These are phyloP conservation scores for Pituophis catenifer DNA, from an alignment of 2,113 vertebrate genomes.

Conservation along the genomic window DNA sequence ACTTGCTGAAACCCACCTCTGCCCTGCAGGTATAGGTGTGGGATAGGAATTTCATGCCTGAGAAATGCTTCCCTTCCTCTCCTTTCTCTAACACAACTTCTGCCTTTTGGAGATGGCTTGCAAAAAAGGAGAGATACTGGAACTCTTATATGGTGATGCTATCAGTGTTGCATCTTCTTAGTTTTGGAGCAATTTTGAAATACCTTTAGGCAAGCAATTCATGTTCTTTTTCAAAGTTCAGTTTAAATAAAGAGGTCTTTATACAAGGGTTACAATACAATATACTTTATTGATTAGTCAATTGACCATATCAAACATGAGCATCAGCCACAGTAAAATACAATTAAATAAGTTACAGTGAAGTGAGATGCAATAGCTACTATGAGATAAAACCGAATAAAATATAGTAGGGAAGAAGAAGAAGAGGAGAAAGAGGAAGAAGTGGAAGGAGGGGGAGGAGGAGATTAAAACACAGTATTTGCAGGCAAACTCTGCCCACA, in stretches of 20 bases:
- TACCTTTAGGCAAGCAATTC: background rate
- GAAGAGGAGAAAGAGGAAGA: too few relatives aligned
- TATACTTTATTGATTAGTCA: too few relatives aligned
- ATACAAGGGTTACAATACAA: background rate
- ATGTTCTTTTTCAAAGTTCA: background rate
- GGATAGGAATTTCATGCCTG: background rate
- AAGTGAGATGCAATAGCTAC: too few relatives aligned
- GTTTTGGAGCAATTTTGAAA: conserved; percentile 21
- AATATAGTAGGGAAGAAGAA: too few relatives aligned
- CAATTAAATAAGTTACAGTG: too few relatives aligned
- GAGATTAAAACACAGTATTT: too few relatives aligned
- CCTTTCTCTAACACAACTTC: background rate
- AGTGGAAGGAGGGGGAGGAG: too few relatives aligned
- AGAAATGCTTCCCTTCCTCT: background rate
- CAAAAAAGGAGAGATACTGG: background rate
- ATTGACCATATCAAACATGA: too few relatives aligned
- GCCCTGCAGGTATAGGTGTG: background rate
- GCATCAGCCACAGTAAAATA: too few relatives aligned
- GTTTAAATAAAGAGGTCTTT: background rate
- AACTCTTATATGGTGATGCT: background rate
- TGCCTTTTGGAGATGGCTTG: background rate
- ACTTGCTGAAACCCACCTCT: too few relatives aligned
- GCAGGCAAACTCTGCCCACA: too few relatives aligned
- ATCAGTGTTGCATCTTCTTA: background rate
- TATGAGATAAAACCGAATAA: too few relatives aligned